A percentile compares a stretch with the other conserved stretches of the same genome.
These are phyloP conservation scores for Orius insidiosus DNA, from an alignment of 1,140 invertebrate species.

Conservation along the genomic window DNA sequence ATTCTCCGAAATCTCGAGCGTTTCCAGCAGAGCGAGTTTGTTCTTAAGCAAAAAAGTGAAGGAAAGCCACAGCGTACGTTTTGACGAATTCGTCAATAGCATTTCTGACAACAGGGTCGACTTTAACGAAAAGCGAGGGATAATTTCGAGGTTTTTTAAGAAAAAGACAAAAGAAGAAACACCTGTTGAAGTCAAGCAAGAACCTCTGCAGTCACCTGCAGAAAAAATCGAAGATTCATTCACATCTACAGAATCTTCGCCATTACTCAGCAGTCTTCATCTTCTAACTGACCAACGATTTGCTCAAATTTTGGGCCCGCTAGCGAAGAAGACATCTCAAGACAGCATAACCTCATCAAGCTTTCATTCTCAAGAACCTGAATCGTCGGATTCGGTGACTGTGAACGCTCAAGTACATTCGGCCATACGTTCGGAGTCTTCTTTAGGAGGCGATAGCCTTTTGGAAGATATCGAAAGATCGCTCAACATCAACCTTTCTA, in stretches of 20 bases:
- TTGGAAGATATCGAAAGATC: constrained; percentile 19
- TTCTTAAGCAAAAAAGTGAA: constrained; percentile 1
- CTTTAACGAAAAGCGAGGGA: constrained; percentile 2
- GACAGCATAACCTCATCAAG: constrained; percentile 16
- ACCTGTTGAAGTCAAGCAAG: constrained; percentile 1
- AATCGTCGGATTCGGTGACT: constrained; percentile 18
- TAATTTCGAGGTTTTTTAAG: neutral
- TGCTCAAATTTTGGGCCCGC: constrained; percentile 13
- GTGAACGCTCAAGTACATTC: constrained; percentile 18
- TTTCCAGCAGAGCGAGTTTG: constrained; percentile 26
- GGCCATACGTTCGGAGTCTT: constrained; percentile 3
- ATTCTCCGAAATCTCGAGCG: constrained; percentile 58
- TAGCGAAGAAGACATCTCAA: constrained; percentile 12
- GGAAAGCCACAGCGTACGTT: constrained; percentile 14
- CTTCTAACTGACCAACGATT: constrained; percentile 17
- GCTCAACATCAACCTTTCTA: constrained; percentile 11
- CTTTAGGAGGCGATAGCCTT: constrained; percentile 14
- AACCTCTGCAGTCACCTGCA: neutral
- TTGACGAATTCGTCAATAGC: constrained; percentile 11
- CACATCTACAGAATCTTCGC: constrained; percentile 17
- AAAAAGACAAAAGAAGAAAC: neutral
- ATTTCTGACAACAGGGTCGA: neutral
- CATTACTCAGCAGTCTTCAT: constrained; percentile 19
- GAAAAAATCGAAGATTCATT: constrained; percentile 8
- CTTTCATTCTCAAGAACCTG: constrained; percentile 16